Base-by-base conservation (phyloP, 1,140 invertebrate species). In the Amyelois transitella region DNA sequence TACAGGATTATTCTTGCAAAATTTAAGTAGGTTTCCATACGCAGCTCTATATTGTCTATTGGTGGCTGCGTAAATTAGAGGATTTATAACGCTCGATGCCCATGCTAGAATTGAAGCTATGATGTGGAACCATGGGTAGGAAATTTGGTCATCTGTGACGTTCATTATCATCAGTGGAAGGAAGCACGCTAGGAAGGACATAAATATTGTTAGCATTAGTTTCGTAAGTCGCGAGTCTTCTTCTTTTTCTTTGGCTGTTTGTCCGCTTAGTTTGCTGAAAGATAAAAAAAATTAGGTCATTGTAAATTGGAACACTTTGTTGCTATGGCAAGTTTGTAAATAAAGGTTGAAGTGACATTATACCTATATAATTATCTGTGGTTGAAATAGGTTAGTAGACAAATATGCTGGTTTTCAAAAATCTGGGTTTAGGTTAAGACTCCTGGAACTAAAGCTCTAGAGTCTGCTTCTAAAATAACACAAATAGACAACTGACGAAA, bases 1-100 rank as follows among this genome's bases (percentile, higher is more conserved):
- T 0, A 81, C 81, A 0, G 79, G 71, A 32, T 77, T 85, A 28
- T 78, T 81, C 43, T 77, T 77, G 47, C 84, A 88, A 47, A 88
- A 75, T 53, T 90, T 91, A 24, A 95, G 86, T 21, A 95, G 81
- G 66, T 94, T 93, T 12, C 89, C 89, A 75, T 94, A 96, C 6
- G 94, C 94, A 6, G 93, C 90, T 45, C 94, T 84, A 69, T 97
- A 97, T 60, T 96, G 93, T 64, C 94, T 91, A 78, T 96, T 96
- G 52, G 94, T 95, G 3, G 93, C 93, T 0, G 95, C 95, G 86
- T 97, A 97, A 63, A 96, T 96, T 55, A 97, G 91, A 0, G 95
- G 95, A 81, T 97, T 97, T 62, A 96, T 91, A 24, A 96, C 95
- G 45, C 94, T 93, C 0, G 95, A 96, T 0, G 94, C 94, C 95